Evolutionary conservation across 2,113 vertebrate species (phyloP), one percentile per base, ranked within the genome.

Genomic region (Blennius ocellaris): DNA sequence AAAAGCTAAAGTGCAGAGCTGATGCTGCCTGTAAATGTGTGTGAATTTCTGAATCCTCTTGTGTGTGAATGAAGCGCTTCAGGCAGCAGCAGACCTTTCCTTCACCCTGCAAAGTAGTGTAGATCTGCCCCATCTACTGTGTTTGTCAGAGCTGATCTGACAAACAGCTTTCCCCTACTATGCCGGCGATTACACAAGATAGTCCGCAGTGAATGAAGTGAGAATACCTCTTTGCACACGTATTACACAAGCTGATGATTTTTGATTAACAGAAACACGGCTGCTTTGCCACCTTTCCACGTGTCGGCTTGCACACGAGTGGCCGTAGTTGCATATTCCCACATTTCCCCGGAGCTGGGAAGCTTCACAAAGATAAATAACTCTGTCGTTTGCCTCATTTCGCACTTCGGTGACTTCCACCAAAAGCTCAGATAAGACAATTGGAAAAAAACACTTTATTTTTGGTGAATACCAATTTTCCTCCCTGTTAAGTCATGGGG

Each of bases 301-400:
- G 50, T 39, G 53, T 61, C 30, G 71, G 30, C 49, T 44, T 63
- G 53, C 68, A 78, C 83, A 66, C 80, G 74, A 45, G 67, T 77
- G 77, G 57, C 50, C 69, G 51, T 64, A 55, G 83, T 69, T 49
- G 51, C 80, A 76, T 72, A 76, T 30, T 78, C 74, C 72, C 79
- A 84, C 59, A 86, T 83, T 81, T 83, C 84, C 69, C 57, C 68
- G 14, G 81, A 84, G 80, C 60, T 39, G 63, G 64, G 60, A 52
- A 75, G 84, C 81, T 77, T 58, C 68, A 48, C 57, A 73, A 77
- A 82, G 85, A 90, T 79, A 86, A 90, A 87, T 69, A 91, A 87
- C 82, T 83, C 45, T 6, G 30, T 64, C 69, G 57, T 76, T 87
- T 21, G 73, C 47, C 80, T 91, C 82, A 88, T 92, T 91, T 92